These are phyloP conservation scores for Atethmia centrago DNA, from an alignment of 2,888 invertebrate species.

Conservation along the genomic window DNA sequence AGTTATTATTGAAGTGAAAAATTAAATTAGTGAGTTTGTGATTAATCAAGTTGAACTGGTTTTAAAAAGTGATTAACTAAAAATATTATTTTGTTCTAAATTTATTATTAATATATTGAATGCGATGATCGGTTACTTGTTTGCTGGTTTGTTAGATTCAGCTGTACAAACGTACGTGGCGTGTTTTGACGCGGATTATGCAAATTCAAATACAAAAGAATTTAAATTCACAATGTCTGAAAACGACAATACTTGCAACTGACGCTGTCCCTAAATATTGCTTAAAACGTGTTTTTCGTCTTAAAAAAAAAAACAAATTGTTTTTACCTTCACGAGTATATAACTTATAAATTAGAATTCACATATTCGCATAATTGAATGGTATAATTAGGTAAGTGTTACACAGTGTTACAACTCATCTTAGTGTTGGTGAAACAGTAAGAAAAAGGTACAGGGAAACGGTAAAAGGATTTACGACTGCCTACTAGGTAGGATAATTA, in stretches of 20 bases:
- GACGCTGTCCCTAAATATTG: constrained; percentile 63
- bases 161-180: constrained; percentile 74
- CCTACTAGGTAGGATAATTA: background rate
- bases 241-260: constrained; percentile 65
- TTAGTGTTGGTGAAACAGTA: background rate
- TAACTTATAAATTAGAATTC: constrained; percentile 50
- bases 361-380: constrained; percentile 18
- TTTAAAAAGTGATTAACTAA: constrained; percentile 60
- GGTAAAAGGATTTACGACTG: background rate
- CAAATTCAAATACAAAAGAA: constrained; percentile 76
- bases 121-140: constrained; percentile 76
- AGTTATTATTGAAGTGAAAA: constrained; percentile 51
- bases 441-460: background rate
- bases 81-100: constrained; percentile 50
- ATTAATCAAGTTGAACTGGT: constrained; percentile 39
- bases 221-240: constrained; percentile 73
- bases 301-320: constrained; percentile 64
- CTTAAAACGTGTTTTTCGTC: constrained; percentile 62
- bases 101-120: constrained; percentile 62
- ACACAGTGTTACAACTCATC: background rate
- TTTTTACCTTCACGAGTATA: constrained; percentile 56
- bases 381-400: background rate
- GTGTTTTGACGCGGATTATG: constrained; percentile 72
- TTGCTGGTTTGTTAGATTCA: constrained; percentile 70
- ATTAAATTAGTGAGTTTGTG: constrained; percentile 44